phyloP scores from a whole-genome alignment of 2,113 vertebrate species.

The Perccottus glenii region DNA sequence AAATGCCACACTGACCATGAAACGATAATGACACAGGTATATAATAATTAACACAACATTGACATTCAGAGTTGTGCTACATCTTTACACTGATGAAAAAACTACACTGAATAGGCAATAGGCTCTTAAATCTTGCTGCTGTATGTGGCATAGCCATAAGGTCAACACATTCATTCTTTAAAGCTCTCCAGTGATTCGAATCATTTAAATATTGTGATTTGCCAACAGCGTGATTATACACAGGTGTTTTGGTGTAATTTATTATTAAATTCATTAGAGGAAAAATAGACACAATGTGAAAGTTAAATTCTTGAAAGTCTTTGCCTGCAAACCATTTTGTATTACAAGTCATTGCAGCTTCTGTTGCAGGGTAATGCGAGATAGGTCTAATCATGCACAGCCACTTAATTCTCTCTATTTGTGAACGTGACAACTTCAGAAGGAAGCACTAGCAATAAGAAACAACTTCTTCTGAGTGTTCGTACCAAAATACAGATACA shows the following conservation, averaged over 20 bases:
- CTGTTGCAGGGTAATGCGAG: slow-evolving; percentile 53
- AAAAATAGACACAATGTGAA: neutral
- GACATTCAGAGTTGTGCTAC: slow-evolving; percentile 17
- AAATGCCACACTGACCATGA: slow-evolving; percentile 51
- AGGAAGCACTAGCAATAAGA: slow-evolving; percentile 14
- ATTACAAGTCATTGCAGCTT: slow-evolving; percentile 38
- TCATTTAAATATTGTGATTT: neutral
- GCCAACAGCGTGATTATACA: no score
- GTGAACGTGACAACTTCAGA: slow-evolving; percentile 7
- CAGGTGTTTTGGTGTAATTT: neutral
- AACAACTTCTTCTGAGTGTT: slow-evolving; percentile 2
- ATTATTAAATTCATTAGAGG: neutral
- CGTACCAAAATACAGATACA: no score
- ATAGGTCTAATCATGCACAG: slow-evolving; percentile 35
- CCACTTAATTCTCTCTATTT: slow-evolving; percentile 16
- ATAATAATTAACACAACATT: slow-evolving; percentile 31
- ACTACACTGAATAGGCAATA: slow-evolving; percentile 8
- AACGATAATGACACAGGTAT: slow-evolving; percentile 43
- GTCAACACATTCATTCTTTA: neutral
- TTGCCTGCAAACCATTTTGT: slow-evolving; percentile 17
- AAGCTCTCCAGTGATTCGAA: neutral
- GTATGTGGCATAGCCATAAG: neutral
- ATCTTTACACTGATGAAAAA: slow-evolving; percentile 3
- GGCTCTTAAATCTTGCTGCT: slow-evolving; percentile 5
- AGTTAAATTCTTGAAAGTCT: slow-evolving; percentile 11